Evolutionary conservation across 2,797 vertebrate species (phyloP).

Genomic region (Gambelia wislizenii): DNA sequence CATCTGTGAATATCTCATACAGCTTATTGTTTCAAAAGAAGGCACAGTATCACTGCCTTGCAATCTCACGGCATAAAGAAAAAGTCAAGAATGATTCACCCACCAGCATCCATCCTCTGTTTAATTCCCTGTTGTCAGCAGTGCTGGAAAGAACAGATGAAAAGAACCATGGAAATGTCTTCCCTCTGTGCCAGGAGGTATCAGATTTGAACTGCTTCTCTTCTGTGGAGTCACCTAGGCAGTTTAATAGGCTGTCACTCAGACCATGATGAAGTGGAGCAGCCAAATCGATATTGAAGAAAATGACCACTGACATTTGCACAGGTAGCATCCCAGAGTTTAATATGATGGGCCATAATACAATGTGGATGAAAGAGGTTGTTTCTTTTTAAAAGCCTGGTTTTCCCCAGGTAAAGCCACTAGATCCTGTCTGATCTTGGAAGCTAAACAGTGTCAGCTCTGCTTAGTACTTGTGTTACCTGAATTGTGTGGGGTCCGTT

Average conservation of each 20-base stretch:
- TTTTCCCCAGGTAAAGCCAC: not conserved
- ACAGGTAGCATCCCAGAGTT: slow-evolving; percentile 47
- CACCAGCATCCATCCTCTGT: not conserved
- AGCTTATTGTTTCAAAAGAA: not conserved
- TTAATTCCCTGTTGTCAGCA: slow-evolving; percentile 10
- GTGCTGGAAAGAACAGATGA: slow-evolving; percentile 1
- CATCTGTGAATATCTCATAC: not conserved
- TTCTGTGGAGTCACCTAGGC: slow-evolving; percentile 2
- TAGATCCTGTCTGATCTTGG: too few relatives aligned
- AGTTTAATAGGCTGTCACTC: slow-evolving; percentile 47
- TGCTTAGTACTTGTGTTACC: too few relatives aligned
- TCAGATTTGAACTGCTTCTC: slow-evolving; percentile 9
- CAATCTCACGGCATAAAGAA: not conserved
- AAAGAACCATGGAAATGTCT: slow-evolving; percentile 32
- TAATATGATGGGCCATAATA: slow-evolving; percentile 44
- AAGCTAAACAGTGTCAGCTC: too few relatives aligned
- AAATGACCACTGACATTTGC: slow-evolving; percentile 48
- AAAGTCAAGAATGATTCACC: not conserved
- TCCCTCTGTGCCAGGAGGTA: not conserved
- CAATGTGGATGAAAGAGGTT: not conserved
- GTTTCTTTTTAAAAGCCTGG: not conserved
- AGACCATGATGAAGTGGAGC: slow-evolving; percentile 49
- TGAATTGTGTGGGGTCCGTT: too few relatives aligned
- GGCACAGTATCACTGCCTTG: not conserved
- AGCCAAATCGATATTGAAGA: slow-evolving; percentile 58